phyloP scores from a whole-genome alignment of 1,140 invertebrate genomes.

The Ylistrum balloti region DNA sequence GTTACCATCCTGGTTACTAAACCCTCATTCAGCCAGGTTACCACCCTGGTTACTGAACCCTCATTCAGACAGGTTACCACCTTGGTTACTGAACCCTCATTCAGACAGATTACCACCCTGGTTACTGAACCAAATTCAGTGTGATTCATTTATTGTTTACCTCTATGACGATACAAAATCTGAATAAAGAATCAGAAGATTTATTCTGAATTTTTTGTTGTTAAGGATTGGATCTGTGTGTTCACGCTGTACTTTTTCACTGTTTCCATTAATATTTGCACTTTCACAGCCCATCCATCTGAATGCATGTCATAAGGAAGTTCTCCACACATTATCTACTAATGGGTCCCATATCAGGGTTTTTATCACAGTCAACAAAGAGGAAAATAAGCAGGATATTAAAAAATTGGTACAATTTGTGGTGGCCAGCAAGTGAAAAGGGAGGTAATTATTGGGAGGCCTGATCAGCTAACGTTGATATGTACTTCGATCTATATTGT shows the following conservation, averaged over 20 bases:
- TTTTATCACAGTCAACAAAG: background rate
- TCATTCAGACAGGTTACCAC: too few relatives aligned
- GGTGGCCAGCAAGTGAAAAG: background rate
- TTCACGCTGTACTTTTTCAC: conserved; percentile 18
- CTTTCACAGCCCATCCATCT: background rate
- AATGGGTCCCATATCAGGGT: background rate
- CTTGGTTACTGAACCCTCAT: too few relatives aligned
- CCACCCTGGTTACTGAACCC: too few relatives aligned
- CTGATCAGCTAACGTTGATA: background rate
- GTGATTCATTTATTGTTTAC: too few relatives aligned
- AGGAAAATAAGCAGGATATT: background rate
- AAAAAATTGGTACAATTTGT: background rate
- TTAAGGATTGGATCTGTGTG: too few relatives aligned
- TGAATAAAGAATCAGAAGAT: too few relatives aligned
- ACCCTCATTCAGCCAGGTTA: too few relatives aligned
- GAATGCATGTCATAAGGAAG: background rate
- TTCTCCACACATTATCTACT: background rate
- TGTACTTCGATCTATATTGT: background rate
- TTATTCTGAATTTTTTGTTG: too few relatives aligned
- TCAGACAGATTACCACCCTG: too few relatives aligned
- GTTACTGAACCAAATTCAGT: too few relatives aligned
- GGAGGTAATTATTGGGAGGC: background rate
- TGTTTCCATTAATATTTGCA: conserved; percentile 7
- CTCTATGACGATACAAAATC: too few relatives aligned
- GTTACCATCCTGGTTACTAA: too few relatives aligned